Conservation (phyloP, 1,140 invertebrate genomes). For the Papilio xuthus region DNA sequence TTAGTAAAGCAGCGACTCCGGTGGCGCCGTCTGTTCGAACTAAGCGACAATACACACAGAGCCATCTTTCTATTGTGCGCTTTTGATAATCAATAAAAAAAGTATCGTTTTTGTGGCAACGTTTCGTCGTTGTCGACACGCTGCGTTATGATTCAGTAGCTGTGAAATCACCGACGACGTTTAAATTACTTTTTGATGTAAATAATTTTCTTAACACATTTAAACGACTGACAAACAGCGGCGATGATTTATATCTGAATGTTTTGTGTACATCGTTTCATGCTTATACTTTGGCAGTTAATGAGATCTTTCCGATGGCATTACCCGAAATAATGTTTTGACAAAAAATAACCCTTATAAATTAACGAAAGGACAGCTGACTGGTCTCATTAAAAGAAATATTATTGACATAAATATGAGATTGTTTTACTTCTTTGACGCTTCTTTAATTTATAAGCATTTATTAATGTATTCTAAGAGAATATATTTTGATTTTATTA, state of each 20-base stretch:
- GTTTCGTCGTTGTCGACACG: slow-evolving; percentile 48
- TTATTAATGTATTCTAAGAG: no score
- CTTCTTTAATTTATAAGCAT: neutral
- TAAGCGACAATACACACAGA: slow-evolving; percentile 70
- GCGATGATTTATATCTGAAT: slow-evolving; percentile 40
- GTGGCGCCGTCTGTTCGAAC: slow-evolving; percentile 77
- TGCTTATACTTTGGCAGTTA: slow-evolving; percentile 3
- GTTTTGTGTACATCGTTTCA: slow-evolving; percentile 26
- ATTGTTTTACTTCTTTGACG: neutral
- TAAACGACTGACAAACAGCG: slow-evolving; percentile 28
- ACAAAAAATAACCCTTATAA: slow-evolving; percentile 20
- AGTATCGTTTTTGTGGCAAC: slow-evolving; percentile 58
- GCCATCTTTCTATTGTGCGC: slow-evolving; percentile 78
- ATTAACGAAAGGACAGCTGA: neutral
- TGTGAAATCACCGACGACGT: slow-evolving; percentile 46
- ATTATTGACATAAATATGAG: neutral
- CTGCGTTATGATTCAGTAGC: slow-evolving; percentile 45
- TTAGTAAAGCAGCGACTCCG: slow-evolving; percentile 76
- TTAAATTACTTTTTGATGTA: slow-evolving; percentile 44
- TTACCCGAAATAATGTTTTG: slow-evolving; percentile 25
- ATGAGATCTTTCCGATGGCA: slow-evolving; percentile 25
- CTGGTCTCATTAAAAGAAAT: neutral
- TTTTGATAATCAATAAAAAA: slow-evolving; percentile 78
- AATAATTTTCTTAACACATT: slow-evolving; percentile 41
- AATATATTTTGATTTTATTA: no score